Conservation (phyloP, 2,888 invertebrate species). For the Diplolepis rosae region DNA sequence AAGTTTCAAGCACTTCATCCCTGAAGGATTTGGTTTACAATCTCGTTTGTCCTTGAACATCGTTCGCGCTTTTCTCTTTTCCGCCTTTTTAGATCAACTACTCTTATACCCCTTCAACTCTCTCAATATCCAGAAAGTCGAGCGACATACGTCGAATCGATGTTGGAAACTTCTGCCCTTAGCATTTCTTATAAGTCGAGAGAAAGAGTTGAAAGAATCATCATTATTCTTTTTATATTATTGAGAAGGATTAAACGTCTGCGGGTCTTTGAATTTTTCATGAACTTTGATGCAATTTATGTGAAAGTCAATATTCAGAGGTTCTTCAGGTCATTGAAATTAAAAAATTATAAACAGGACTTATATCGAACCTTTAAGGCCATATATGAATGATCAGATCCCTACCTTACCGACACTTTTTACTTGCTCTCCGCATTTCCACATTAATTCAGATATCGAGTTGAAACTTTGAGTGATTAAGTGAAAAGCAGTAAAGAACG, state of each 20-base stretch:
- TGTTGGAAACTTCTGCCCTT: constrained; percentile 1
- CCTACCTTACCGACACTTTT: too few relatives aligned
- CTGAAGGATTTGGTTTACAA: constrained; percentile 33
- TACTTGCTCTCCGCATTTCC: too few relatives aligned
- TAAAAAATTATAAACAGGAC: too few relatives aligned
- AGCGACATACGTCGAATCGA: not conserved
- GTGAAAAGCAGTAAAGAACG: too few relatives aligned
- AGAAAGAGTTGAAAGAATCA: not conserved
- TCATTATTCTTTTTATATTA: not conserved
- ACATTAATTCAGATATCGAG: too few relatives aligned
- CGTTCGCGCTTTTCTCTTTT: constrained; percentile 25
- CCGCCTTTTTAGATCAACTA: constrained; percentile 22
- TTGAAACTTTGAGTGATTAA: too few relatives aligned
- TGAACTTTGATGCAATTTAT: too few relatives aligned
- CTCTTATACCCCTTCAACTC: constrained; percentile 7
- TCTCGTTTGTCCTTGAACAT: constrained; percentile 34
- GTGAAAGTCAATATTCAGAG: too few relatives aligned
- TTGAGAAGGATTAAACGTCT: not conserved
- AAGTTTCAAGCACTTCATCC: constrained; percentile 31
- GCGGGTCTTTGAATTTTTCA: too few relatives aligned
- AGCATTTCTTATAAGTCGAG: not conserved
- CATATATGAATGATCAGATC: too few relatives aligned
- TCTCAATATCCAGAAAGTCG: constrained; percentile 25
- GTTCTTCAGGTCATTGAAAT: too few relatives aligned
- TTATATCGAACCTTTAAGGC: too few relatives aligned